Evolutionary conservation across 2,113 vertebrate species (phyloP), one percentile per base, ranked within the genome.

Genomic region (Perognathus longimembris): DNA sequence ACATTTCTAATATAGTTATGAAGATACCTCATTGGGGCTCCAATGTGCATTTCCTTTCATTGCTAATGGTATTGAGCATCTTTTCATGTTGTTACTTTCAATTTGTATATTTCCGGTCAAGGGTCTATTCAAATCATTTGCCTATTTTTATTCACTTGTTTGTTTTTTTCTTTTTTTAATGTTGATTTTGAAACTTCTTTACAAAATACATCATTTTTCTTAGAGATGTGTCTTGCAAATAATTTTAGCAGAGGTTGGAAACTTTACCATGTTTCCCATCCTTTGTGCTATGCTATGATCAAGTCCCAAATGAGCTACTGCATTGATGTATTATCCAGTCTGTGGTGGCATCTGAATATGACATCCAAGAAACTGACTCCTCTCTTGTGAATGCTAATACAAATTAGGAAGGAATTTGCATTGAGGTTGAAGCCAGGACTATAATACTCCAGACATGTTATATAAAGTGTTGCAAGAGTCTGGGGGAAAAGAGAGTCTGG

Each of bases 141-240:
- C 6, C 45, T 36, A 90, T 1, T 54, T 90, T 92, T 89, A 45
- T 45, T 45, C 79, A 42, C 20, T 32, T 15, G 24, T 12, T 20
- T 82, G 6, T 74, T 82, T 84, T 14, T 73, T 75, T 89, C 66
- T 26, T 57, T 78, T n/a, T 4, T n/a, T 71, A 36, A 66, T n/a
- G 34, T 90, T 88, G n/a, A 26, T 83, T 20, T 85, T 84, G 40
- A 71, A 26, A 45, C 5, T 12, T 38, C 21, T 28, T 63, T 45
- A 45, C 9, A 45, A 45, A 45, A 45, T 12, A 45, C 9, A 45
- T 45, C 45, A 12, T 45, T 11, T 45, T 45, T 45, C 12, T 45
- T 45, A 45, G 70, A 91, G 12, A 69, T 32, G 2, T 83, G 7
- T 34, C 86, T 90, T 90, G 32, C 20, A 84, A 85, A 74, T 92